These are phyloP conservation scores for Diabrotica balteata DNA, from an alignment of 2,888 invertebrate species.

Conservation along the genomic window DNA sequence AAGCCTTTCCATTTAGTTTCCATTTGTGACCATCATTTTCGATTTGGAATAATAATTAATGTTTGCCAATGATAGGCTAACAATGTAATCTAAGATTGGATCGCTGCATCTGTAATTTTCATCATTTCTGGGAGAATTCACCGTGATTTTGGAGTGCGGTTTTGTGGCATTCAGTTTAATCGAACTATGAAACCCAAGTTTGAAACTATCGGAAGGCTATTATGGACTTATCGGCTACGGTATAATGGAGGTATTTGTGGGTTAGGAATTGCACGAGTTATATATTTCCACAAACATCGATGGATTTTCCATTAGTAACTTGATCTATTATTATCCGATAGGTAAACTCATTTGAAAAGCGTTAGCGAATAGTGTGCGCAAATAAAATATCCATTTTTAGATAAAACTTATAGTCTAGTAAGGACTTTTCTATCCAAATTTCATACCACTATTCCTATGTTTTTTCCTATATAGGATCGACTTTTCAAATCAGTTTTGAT, in stretches of 20 bases:
- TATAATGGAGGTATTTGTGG: conserved; percentile 17
- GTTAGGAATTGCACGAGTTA: conserved; percentile 9
- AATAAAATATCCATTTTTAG: no score
- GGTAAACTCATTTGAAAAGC: no score
- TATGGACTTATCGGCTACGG: conserved; percentile 12
- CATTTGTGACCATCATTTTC: conserved; percentile 29
- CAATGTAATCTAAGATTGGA: conserved; percentile 31
- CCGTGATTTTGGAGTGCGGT: conserved; percentile 18
- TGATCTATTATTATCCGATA: no score
- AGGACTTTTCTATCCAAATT: no score
- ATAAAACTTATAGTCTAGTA: no score
- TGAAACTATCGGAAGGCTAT: conserved; percentile 15
- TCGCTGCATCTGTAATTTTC: conserved; percentile 27
- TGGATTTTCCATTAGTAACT: no score
- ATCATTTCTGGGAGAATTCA: conserved; percentile 25
- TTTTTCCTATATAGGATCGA: no score
- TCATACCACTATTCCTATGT: no score
- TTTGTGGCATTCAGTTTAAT: conserved; percentile 17
- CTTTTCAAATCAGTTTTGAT: no score
- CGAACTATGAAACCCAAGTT: conserved; percentile 25
- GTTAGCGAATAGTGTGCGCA: no score
- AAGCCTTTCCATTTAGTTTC: conserved; percentile 32
- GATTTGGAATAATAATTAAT: conserved; percentile 30
- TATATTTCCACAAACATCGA: not conserved
- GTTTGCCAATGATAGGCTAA: conserved; percentile 29